A percentile compares a stretch with the other conserved stretches of the same genome.
Conservation (phyloP, 2,888 invertebrate genomes). For the Leptura quadrifasciata region DNA sequence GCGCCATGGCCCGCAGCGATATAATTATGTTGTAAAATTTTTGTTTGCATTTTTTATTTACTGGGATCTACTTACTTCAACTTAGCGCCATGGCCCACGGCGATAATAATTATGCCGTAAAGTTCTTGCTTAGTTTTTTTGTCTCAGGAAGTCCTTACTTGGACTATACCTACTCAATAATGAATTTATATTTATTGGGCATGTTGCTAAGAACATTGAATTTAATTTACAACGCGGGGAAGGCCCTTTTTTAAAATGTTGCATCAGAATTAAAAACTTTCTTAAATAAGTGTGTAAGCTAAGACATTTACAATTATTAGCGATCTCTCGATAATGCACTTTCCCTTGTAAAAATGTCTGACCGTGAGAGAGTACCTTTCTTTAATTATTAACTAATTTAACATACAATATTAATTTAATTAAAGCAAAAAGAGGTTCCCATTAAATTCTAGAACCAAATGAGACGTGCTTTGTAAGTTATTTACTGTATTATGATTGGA, state of each 20-base stretch:
- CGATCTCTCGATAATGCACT: background rate
- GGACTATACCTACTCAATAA: too few relatives aligned
- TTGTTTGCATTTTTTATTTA: too few relatives aligned
- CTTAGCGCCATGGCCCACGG: too few relatives aligned
- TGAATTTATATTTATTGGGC: too few relatives aligned
- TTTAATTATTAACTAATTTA: background rate
- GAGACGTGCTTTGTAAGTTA: background rate
- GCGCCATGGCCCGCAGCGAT: too few relatives aligned
- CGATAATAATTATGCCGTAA: too few relatives aligned
- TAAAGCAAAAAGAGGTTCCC: background rate
- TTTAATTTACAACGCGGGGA: too few relatives aligned
- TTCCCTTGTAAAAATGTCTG: background rate
- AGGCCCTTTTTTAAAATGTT: background rate
- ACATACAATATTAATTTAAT: background rate
- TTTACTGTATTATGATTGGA: background rate
- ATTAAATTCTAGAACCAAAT: background rate
- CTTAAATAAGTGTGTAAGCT: background rate
- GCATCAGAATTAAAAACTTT: background rate
- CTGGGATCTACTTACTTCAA: too few relatives aligned
- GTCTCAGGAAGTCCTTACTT: too few relatives aligned
- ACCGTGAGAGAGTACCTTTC: slow-evolving; percentile 3
- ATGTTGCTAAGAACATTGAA: too few relatives aligned
- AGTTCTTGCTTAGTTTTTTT: too few relatives aligned
- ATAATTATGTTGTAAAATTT: too few relatives aligned
- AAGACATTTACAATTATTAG: background rate